A percentile compares a stretch with the other conserved stretches of the same genome.
phyloP scores from a whole-genome alignment of 2,888 invertebrate species.

The Drosophila kuntzei region DNA sequence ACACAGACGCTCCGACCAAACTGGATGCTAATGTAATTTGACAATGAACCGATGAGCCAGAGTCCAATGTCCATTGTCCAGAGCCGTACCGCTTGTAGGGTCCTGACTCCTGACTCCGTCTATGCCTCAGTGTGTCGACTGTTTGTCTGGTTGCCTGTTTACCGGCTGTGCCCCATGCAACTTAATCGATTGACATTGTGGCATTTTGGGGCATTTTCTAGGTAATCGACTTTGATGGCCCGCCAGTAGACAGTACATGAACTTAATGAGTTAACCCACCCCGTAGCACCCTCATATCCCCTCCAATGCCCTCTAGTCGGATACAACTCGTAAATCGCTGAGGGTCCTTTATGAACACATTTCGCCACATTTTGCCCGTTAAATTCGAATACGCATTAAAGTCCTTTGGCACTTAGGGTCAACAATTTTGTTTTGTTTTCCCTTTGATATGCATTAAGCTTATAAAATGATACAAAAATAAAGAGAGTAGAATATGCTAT shows the following conservation, averaged over 20 bases:
- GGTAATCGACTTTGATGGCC: slow-evolving; percentile 78
- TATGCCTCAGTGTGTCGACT: not conserved
- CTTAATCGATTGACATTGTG: slow-evolving; percentile 76
- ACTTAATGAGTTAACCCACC: slow-evolving; percentile 65
- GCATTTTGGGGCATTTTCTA: slow-evolving; percentile 71
- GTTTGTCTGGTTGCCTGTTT: slow-evolving; percentile 1
- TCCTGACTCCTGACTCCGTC: slow-evolving; percentile 5
- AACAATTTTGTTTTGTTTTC: slow-evolving; percentile 40
- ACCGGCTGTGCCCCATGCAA: slow-evolving; percentile 48
- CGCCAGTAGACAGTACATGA: slow-evolving; percentile 46
- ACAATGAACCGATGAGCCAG: slow-evolving; percentile 68
- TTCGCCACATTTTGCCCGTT: slow-evolving; percentile 44
- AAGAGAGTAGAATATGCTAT: slow-evolving; percentile 7
- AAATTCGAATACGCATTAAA: slow-evolving; percentile 65
- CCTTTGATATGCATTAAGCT: slow-evolving; percentile 50
- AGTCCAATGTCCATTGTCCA: slow-evolving; percentile 23
- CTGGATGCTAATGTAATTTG: slow-evolving; percentile 76
- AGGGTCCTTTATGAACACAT: slow-evolving; percentile 69
- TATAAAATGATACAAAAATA: slow-evolving; percentile 52
- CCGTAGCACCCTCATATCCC: not conserved
- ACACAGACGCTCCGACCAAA: slow-evolving; percentile 58
- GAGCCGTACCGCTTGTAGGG: slow-evolving; percentile 1
- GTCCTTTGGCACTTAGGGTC: slow-evolving; percentile 44
- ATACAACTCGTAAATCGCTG: slow-evolving; percentile 61
- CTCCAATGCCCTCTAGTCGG: not conserved